Evolutionary conservation across 2,888 invertebrate genomes (phyloP).

Genomic region (Aporophyla lueneburgensis): DNA sequence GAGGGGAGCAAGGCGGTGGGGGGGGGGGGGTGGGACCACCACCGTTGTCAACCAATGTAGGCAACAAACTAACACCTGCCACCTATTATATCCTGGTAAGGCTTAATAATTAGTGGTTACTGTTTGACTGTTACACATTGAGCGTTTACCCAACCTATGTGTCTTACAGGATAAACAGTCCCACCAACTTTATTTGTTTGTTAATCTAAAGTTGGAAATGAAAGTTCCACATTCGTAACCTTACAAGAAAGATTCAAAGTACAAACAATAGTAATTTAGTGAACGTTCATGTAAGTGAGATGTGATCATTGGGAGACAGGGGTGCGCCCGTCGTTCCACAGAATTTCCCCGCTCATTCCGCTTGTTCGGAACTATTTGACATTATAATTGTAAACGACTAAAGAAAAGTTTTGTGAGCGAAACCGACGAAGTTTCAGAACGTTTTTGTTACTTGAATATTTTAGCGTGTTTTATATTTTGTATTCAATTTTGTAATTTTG

Average conservation of each 20-base stretch:
- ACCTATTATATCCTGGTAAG: slow-evolving; percentile 25
- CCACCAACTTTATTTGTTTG: slow-evolving; percentile 27
- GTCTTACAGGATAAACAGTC: slow-evolving; percentile 17
- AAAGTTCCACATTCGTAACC: neutral
- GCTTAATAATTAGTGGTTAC: slow-evolving; percentile 31
- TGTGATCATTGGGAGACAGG: slow-evolving; percentile 31
- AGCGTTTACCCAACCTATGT: neutral
- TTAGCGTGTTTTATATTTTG: slow-evolving; percentile 21
- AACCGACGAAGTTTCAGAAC: slow-evolving; percentile 20
- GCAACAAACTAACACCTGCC: slow-evolving; percentile 20
- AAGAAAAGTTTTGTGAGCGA: slow-evolving; percentile 42
- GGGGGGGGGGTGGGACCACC: neutral
- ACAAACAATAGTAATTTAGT: slow-evolving; percentile 46
- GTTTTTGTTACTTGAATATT: slow-evolving; percentile 30
- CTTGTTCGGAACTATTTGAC: slow-evolving; percentile 59
- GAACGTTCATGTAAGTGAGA: slow-evolving; percentile 45
- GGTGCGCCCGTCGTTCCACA: slow-evolving; percentile 1
- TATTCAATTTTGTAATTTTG: slow-evolving; percentile 25
- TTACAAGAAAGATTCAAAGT: slow-evolving; percentile 34
- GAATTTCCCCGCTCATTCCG: slow-evolving; percentile 41
- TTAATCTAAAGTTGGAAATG: slow-evolving; percentile 40
- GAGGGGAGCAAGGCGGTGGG: neutral
- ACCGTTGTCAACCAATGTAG: slow-evolving; percentile 21
- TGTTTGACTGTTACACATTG: slow-evolving; percentile 24
- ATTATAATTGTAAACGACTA: slow-evolving; percentile 58